These are phyloP conservation scores for Pristionchus maxplancki DNA, from an alignment of 2,888 invertebrate species.

Conservation along the genomic window DNA sequence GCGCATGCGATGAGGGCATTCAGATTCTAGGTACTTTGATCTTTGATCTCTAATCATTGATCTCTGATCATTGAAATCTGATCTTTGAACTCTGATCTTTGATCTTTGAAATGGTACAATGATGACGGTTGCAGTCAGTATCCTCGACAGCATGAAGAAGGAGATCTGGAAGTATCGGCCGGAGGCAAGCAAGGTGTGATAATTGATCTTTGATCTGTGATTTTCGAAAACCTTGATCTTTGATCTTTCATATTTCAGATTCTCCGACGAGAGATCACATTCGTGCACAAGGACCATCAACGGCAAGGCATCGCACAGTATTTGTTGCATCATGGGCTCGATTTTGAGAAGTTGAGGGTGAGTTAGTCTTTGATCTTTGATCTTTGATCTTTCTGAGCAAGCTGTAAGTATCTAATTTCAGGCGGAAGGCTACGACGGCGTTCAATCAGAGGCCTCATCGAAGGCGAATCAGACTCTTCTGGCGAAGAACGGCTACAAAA, in stretches of 20 bases:
- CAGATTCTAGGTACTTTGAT: conserved; percentile 21
- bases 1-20: neutral
- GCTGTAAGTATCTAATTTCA: conserved; percentile 12
- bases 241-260: conserved; percentile 10
- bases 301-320: conserved; percentile 43
- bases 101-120: no score
- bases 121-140: neutral
- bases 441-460: conserved; percentile 30
- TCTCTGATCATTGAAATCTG: no score
- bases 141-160: neutral
- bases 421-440: conserved; percentile 7
- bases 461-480: conserved; percentile 23
- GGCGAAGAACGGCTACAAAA: conserved; percentile 30
- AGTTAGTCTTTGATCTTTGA: neutral
- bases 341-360: conserved; percentile 28
- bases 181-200: neutral
- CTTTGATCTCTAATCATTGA: neutral
- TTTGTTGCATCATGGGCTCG: conserved; percentile 16
- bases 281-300: conserved; percentile 24
- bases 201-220: neutral
- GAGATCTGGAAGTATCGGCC: conserved; percentile 28
- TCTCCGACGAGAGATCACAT: conserved; percentile 39
- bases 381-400: neutral
- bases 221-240: neutral
- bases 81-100: neutral